Evolutionary conservation across 2,888 invertebrate genomes (phyloP), one percentile per base, ranked within the genome.

Genomic region (Entomobrya proxima): DNA sequence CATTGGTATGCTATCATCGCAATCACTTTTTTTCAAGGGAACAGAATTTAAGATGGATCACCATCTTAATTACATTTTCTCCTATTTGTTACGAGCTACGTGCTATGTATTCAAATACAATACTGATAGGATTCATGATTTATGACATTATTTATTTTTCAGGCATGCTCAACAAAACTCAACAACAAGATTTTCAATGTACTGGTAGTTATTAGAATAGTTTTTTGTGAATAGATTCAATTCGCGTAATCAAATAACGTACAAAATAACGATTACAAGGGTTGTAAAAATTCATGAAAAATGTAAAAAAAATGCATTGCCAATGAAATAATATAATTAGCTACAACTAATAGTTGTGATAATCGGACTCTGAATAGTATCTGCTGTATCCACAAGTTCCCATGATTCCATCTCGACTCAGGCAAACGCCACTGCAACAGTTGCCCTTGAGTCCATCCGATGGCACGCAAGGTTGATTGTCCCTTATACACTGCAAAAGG

Each of bases 361-460:
- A 85, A 32, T 87, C 82, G 44, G 82, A 80, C 44, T 88, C 88
- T 32, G 86, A 79, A 52, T 88, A 86, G 69, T 83, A 80, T 52
- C 80, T 55, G 44, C 30, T 76, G 47, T 87, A 85, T 24, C 82
- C 82, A 44, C 87, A 87, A 3, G 69, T 55, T 5, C 88, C 88
- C 72, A 84, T 86, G 11, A 88, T 86, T 9, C 84, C 81, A 52
- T 88, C 88, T 18, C 75, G 79, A 18, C 76, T 79, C 0, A 58
- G 40, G 72, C 87, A 88, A 78, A 80, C 86, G 15, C 88, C 88
- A 44, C 86, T 82, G 61, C 88, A 88, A 58, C 88, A 88, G 47
- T 88, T 88, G 40, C 88, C 88, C 77, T 82, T 80, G 50, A 87
- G 32, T 9, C 85, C 88, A 47, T 88, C 88, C 2, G 77, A 58